These are phyloP conservation scores for Pleuronectes platessa DNA, from an alignment of 2,113 vertebrate genomes.

Conservation along the genomic window DNA sequence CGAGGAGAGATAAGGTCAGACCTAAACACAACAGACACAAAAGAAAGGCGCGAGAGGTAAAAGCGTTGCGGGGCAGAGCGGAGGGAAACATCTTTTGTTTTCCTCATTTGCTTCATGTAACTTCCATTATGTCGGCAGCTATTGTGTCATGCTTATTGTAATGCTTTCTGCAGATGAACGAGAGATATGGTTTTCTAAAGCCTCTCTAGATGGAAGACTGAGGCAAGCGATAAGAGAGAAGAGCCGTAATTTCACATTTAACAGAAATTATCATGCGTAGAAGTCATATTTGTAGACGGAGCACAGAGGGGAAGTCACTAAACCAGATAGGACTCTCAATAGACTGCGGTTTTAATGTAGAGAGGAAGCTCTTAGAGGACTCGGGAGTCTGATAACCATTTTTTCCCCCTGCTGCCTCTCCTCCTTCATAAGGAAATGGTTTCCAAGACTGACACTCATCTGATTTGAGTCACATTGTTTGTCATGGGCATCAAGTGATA, in stretches of 20 bases:
- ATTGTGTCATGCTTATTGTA: constrained; percentile 67
- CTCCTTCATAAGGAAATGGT: constrained; percentile 57
- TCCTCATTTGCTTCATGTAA: constrained; percentile 64
- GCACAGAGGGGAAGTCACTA: constrained; percentile 46
- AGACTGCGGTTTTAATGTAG: constrained; percentile 46
- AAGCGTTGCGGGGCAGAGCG: not conserved
- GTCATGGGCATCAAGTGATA: constrained; percentile 70
- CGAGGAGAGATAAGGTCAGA: constrained; percentile 39
- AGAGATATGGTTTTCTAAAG: constrained; percentile 62
- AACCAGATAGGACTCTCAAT: constrained; percentile 48
- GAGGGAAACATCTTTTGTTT: constrained; percentile 51
- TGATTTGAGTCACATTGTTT: constrained; percentile 77
- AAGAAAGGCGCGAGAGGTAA: not conserved
- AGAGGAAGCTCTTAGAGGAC: constrained; percentile 61
- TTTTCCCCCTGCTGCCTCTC: constrained; percentile 25
- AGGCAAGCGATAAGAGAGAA: constrained; percentile 61
- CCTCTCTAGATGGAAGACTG: constrained; percentile 59
- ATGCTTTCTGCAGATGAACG: constrained; percentile 58
- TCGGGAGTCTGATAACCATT: constrained; percentile 60
- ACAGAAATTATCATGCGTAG: constrained; percentile 64
- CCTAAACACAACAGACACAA: not conserved
- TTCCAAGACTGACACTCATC: constrained; percentile 73
- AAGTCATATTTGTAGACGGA: constrained; percentile 53
- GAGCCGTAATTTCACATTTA: constrained; percentile 64
- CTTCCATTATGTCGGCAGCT: constrained; percentile 59